Evolutionary conservation across 2,113 vertebrate genomes (phyloP).

Genomic region (Oenanthe oenanthe): DNA sequence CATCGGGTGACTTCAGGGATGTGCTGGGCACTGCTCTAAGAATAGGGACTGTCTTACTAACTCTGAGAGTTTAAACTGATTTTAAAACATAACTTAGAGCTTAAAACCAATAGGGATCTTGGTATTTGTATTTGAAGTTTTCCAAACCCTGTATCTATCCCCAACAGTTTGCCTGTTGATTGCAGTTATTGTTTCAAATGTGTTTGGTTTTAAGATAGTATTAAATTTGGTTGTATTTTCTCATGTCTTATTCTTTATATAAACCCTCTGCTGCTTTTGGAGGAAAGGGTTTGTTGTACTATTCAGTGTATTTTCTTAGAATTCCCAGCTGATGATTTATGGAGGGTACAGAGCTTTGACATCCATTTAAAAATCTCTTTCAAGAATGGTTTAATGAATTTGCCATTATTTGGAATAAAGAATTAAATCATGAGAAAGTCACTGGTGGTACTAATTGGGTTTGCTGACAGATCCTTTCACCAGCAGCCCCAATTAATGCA

Average conservation of each 20-base stretch:
- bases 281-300: not conserved
- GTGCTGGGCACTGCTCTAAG: not conserved
- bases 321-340: not conserved
- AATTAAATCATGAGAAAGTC: not conserved
- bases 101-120: not conserved
- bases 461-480: not conserved
- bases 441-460: not conserved
- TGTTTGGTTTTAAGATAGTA: not conserved
- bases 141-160: not conserved
- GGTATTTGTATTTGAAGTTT: not conserved
- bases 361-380: not conserved
- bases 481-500: not conserved
- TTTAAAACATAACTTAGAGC: accelerated
- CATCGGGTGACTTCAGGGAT: not conserved
- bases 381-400: not conserved
- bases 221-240: not conserved
- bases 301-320: not conserved
- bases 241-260: not conserved
- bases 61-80: not conserved
- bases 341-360: not conserved
- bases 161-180: not conserved
- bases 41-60: not conserved
- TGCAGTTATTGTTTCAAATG: not conserved
- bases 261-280: not conserved
- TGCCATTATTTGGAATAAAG: not conserved